These are phyloP conservation scores for Phrynosoma blainvillii DNA, from an alignment of 2,113 vertebrate genomes.

Conservation along the genomic window DNA sequence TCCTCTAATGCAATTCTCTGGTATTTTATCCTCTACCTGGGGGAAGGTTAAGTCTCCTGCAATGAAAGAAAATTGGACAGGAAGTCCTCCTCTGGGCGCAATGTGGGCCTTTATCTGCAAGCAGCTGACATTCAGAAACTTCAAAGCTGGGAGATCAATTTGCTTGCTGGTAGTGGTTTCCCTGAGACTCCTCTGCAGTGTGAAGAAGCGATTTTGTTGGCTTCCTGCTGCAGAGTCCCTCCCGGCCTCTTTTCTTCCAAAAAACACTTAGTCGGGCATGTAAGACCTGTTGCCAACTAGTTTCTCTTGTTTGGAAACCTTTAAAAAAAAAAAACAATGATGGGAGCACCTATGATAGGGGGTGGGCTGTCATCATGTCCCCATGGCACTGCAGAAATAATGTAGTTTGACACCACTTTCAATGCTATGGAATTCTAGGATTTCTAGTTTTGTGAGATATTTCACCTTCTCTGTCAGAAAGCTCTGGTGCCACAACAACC, in stretches of 20 bases:
- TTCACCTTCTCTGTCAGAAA: too few relatives aligned
- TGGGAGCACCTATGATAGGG: too few relatives aligned
- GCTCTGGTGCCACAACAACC: not conserved
- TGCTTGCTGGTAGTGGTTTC: not conserved
- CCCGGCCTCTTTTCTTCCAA: not conserved
- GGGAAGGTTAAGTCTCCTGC: constrained; percentile 44
- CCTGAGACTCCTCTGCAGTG: not conserved
- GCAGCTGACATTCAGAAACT: not conserved
- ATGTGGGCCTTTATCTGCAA: not conserved
- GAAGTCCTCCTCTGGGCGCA: not conserved
- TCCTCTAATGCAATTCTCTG: constrained; percentile 62
- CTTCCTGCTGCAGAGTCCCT: not conserved
- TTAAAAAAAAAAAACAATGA: too few relatives aligned
- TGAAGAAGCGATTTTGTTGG: not conserved
- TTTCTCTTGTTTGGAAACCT: not conserved
- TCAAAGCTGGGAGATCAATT: not conserved
- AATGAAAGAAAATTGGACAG: not conserved
- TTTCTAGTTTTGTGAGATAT: too few relatives aligned
- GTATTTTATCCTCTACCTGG: constrained; percentile 49
- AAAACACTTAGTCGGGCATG: not conserved
- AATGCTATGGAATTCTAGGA: too few relatives aligned
- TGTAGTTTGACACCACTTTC: not conserved
- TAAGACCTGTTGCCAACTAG: not conserved
- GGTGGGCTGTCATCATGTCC: too few relatives aligned
- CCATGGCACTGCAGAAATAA: too few relatives aligned